These are phyloP conservation scores for Centropus unirufus DNA, from an alignment of 2,113 vertebrate genomes.

Conservation along the genomic window DNA sequence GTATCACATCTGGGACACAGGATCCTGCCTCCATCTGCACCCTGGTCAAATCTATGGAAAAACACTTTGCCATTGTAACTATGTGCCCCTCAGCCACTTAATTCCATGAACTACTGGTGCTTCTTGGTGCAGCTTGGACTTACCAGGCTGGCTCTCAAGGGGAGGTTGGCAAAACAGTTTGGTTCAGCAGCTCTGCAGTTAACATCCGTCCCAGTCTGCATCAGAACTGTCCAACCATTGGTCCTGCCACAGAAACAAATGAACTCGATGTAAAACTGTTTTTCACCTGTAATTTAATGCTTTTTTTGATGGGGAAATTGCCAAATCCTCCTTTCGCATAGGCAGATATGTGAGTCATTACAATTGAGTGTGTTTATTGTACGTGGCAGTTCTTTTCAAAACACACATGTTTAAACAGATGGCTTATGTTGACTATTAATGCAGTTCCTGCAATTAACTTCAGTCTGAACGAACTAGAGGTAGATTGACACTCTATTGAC, in stretches of 20 bases:
- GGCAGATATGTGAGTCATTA: slow-evolving; percentile 41
- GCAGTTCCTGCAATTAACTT: slow-evolving; percentile 63
- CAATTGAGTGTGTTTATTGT: slow-evolving; percentile 49
- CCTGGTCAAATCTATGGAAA: background rate
- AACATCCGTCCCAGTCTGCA: background rate
- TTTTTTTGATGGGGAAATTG: slow-evolving; percentile 9
- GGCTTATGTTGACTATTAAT: slow-evolving; percentile 70
- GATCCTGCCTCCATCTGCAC: background rate
- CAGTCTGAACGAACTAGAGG: background rate
- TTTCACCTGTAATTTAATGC: background rate
- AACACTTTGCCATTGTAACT: background rate
- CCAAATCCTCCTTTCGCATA: background rate
- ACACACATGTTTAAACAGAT: slow-evolving; percentile 69
- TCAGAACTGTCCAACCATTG: background rate
- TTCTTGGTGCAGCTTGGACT: background rate
- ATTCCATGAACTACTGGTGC: background rate
- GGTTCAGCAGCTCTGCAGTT: background rate
- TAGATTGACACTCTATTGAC: slow-evolving; percentile 41
- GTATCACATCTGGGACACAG: background rate
- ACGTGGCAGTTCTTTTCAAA: slow-evolving; percentile 57
- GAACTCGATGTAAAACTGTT: background rate
- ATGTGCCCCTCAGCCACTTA: background rate
- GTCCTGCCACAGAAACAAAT: background rate
- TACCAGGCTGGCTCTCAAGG: background rate
- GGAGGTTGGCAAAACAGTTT: background rate